phyloP scores from a whole-genome alignment of 2,113 vertebrate species.

The Erinaceus europaeus region DNA sequence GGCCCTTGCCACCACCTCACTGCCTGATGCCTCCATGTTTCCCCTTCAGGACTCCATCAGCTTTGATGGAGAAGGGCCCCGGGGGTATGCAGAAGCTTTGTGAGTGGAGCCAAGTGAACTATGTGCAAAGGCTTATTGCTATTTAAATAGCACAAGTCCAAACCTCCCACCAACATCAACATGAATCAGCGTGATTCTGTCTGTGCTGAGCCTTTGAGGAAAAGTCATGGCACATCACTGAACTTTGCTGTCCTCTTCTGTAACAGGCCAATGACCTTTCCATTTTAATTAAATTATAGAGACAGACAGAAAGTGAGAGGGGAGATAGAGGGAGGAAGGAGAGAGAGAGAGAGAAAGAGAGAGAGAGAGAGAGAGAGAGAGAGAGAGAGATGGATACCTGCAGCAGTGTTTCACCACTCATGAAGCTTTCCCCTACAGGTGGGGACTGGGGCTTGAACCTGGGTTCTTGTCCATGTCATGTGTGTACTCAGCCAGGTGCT shows the following conservation, averaged over 20 bases:
- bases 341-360: too few relatives aligned
- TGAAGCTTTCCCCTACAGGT: too few relatives aligned
- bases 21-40: background rate
- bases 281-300: too few relatives aligned
- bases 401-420: too few relatives aligned
- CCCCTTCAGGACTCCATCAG: background rate
- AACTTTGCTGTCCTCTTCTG: background rate
- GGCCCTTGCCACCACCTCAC: fast-evolving
- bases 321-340: too few relatives aligned
- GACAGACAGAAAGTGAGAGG: too few relatives aligned
- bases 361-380: too few relatives aligned
- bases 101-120: background rate
- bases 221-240: background rate
- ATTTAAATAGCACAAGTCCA: background rate
- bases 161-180: too few relatives aligned
- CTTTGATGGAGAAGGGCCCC: background rate
- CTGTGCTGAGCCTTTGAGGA: background rate
- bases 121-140: background rate
- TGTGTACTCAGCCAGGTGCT: too few relatives aligned
- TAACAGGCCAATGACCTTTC: background rate
- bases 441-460: too few relatives aligned
- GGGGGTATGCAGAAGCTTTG: background rate
- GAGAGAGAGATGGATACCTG: too few relatives aligned
- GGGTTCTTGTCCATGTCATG: too few relatives aligned
- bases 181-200: background rate